Percentiles rank a stretch among this genome's conserved stretches.
Evolutionary conservation across 1,140 invertebrate genomes (phyloP).

Genomic region (Drosophila fuyamai): DNA sequence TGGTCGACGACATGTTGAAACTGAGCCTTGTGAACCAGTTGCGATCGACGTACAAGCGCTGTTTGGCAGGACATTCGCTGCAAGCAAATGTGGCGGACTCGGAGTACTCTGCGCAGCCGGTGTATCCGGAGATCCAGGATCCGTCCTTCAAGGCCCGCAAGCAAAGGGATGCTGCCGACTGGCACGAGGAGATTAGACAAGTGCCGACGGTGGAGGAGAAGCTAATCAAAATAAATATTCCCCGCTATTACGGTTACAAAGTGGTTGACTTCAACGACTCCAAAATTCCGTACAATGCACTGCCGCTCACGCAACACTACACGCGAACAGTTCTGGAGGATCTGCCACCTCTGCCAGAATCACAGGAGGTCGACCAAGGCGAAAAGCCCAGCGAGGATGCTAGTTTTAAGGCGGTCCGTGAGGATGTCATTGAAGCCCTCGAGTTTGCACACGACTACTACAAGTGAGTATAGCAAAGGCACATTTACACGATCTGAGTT

Average conservation of each 20-base stretch:
- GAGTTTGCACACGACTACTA: conserved; percentile 67
- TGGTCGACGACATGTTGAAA: conserved; percentile 14
- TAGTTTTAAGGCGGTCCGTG: conserved; percentile 55
- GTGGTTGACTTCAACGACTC: conserved; percentile 87
- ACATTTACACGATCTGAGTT: not conserved
- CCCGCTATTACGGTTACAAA: conserved; percentile 91
- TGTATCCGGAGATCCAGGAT: conserved; percentile 89
- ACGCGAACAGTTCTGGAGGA: conserved; percentile 89
- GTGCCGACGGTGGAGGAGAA: conserved; percentile 92
- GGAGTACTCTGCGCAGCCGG: conserved; percentile 68
- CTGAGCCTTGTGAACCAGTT: conserved; percentile 15
- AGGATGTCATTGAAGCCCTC: conserved; percentile 62
- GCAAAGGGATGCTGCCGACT: conserved; percentile 83
- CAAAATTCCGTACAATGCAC: conserved; percentile 88
- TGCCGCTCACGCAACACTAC: conserved; percentile 88
- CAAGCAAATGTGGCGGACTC: conserved; percentile 3
- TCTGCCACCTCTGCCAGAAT: conserved; percentile 76
- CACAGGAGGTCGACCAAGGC: conserved; percentile 70
- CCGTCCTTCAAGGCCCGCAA: conserved; percentile 84
- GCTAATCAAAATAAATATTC: conserved; percentile 91
- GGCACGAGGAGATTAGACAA: conserved; percentile 87
- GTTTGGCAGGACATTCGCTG: conserved; percentile 32
- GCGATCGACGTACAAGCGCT: conserved; percentile 15
- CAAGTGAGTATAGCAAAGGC: conserved; percentile 34
- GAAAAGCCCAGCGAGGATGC: conserved; percentile 69